Conservation (phyloP, 2,888 invertebrate genomes). For the Stenolophus ochropezus region DNA sequence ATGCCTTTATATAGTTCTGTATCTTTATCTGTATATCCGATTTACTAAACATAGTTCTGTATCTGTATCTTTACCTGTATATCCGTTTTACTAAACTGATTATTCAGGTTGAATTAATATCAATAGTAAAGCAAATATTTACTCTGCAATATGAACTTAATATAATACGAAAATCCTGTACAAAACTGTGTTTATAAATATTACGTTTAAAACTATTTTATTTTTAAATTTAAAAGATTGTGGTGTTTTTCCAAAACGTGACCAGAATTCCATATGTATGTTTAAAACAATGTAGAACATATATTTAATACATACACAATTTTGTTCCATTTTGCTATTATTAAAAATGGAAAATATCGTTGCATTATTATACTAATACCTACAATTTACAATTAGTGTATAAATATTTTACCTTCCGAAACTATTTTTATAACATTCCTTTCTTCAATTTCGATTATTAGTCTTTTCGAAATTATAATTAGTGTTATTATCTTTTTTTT, state of each 20-base stretch:
- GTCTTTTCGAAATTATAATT: neutral
- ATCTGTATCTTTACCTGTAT: no score
- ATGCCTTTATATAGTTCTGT: neutral
- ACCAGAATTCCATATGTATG: neutral
- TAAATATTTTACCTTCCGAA: no score
- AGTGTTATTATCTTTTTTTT: neutral
- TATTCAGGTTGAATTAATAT: no score
- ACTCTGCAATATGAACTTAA: neutral
- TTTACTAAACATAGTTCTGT: no score
- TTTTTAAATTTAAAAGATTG: neutral
- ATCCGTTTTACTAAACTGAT: no score
- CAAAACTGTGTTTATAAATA: no score
- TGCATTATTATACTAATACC: no score
- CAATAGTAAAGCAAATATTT: no score
- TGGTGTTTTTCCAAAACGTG: neutral
- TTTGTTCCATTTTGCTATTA: neutral
- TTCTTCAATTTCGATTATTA: neutral
- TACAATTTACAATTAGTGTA: no score
- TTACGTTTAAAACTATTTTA: neutral
- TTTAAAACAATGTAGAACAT: neutral
- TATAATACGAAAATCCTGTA: neutral
- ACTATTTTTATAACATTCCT: neutral
- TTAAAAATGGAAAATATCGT: neutral
- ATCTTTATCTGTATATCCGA: neutral
- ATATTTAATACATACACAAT: neutral